phyloP scores from a whole-genome alignment of 2,888 invertebrate genomes.

The Homarus gammarus region DNA sequence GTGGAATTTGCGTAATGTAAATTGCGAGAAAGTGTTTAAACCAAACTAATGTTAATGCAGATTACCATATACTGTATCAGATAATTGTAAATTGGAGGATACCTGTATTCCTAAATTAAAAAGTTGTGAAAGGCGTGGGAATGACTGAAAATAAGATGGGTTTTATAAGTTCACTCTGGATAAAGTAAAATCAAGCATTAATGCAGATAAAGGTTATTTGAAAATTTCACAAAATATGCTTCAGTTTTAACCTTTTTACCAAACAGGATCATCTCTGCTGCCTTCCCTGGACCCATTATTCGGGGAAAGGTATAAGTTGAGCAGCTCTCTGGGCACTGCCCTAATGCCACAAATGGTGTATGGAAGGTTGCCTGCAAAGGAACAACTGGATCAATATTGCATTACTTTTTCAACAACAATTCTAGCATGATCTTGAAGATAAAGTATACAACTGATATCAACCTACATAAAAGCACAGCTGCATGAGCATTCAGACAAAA shows the following conservation, averaged over 20 bases:
- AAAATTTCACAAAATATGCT: not conserved
- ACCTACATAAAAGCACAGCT: not conserved
- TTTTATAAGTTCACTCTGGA: not conserved
- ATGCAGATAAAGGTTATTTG: too few species aligned
- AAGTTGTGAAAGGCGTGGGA: not conserved
- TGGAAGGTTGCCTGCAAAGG: slow-evolving; percentile 89
- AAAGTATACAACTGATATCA: not conserved
- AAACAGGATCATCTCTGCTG: slow-evolving; percentile 83
- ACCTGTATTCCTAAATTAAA: not conserved
- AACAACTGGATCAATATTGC: not conserved
- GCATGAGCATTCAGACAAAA: not conserved
- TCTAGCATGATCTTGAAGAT: too few species aligned
- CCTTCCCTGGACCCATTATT: slow-evolving; percentile 90
- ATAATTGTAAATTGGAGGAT: too few species aligned
- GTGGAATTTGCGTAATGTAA: too few species aligned
- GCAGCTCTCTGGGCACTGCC: slow-evolving; percentile 93
- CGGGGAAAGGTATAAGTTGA: slow-evolving; percentile 91
- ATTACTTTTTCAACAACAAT: too few species aligned
- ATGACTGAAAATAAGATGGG: not conserved
- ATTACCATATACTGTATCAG: too few species aligned
- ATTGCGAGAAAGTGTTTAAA: too few species aligned
- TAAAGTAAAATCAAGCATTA: not conserved
- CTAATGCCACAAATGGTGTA: slow-evolving; percentile 93
- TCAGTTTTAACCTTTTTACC: slow-evolving; percentile 85
- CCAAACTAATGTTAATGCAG: too few species aligned